Evolutionary conservation across 2,113 vertebrate species (phyloP).

Genomic region (Trochalopteron elliotii): DNA sequence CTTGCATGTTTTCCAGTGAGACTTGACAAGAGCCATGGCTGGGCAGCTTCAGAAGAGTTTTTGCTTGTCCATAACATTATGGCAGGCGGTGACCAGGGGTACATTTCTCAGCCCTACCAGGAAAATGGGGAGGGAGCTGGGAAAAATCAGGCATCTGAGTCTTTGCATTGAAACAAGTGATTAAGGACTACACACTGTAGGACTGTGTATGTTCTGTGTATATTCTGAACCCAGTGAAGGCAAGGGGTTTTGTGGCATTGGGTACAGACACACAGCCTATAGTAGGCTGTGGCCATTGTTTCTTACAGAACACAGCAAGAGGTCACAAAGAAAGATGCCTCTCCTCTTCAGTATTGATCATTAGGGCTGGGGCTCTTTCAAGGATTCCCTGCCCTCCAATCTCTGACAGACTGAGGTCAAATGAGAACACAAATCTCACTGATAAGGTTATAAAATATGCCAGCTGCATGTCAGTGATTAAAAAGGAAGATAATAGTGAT

Average conservation of each 20-base stretch:
- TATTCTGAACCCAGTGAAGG: neutral
- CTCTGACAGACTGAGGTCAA: neutral
- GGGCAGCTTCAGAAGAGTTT: neutral
- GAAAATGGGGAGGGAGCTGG: neutral
- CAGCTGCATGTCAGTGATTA: constrained; percentile 15
- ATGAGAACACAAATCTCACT: neutral
- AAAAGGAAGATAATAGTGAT: neutral
- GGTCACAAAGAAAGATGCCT: neutral
- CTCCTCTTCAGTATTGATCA: neutral
- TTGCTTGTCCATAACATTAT: neutral
- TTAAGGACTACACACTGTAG: too few relatives aligned
- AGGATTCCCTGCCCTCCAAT: neutral
- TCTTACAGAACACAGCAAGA: neutral
- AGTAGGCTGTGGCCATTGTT: neutral
- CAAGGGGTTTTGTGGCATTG: neutral
- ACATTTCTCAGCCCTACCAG: neutral
- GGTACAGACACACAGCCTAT: neutral
- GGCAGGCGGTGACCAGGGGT: neutral
- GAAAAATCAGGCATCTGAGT: neutral
- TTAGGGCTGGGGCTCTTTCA: neutral
- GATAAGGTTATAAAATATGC: constrained; percentile 25
- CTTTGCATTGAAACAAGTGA: neutral
- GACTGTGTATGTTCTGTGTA: neutral
- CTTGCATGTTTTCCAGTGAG: neutral
- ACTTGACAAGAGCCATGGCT: neutral